Base-by-base conservation (phyloP, 2,888 invertebrate species). In the Macrosiphum euphorbiae region DNA sequence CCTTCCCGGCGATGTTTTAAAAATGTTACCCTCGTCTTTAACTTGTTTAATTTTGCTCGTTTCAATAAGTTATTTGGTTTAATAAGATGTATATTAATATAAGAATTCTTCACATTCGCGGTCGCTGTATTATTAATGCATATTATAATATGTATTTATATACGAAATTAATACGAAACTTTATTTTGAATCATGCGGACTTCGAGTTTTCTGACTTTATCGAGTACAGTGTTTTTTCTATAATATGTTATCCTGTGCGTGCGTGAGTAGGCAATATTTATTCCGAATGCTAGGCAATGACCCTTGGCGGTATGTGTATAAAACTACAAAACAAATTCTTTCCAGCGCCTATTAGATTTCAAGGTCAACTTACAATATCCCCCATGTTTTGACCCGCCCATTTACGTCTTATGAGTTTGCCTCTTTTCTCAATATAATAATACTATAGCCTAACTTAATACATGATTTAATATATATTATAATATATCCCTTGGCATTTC, bases 401-500 rank as follows among this genome's bases (percentile, higher is more conserved):
- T 78, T 78, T 78, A 35, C 24, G 26, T 89, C n/a, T 89, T 88
- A 24, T 92, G 35, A 55, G 55, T 55, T 88, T 47, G 78, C 88
- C 52, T 88, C 16, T n/a, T 92, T 89, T 89, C 78, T 89, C 88
- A 84, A 67, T 92, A 92, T 55, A 88, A 78, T 90, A 91, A 67
- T 67, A 67, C 41, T 28, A 41, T 88, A 67, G 28, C 28, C n/a
- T n/a, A n/a, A 67, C 47, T 88, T 55, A 7, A 16, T 35, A 35
- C 35, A 78, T 20, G 35, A 35, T 55, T 26, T 50, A 35, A 50
- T 90, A 90, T 90, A 90, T 47, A 84, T 44, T 55, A 20, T 55
- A 55, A 55, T 55, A 92, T 78, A 92, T 88, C 78, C 55, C 88
- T 92, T 58, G 84, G 26, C 44, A 89, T 92, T 50, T 88, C 35